These are phyloP conservation scores for Peromyscus attwateri DNA, from an alignment of 2,797 vertebrate species.

Conservation along the genomic window DNA sequence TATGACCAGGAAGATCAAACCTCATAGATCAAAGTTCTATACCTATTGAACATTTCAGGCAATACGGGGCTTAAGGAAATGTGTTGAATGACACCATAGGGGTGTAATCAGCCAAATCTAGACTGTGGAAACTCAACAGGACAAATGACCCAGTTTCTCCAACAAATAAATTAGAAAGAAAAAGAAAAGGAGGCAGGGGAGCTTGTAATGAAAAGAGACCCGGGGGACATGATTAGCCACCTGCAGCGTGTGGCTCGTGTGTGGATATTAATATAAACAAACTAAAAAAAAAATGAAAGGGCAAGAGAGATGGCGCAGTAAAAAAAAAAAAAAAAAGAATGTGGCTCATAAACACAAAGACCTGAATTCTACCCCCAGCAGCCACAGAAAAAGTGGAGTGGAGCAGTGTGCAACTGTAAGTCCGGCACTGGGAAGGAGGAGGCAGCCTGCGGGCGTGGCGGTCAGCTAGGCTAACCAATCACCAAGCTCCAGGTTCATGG, in stretches of 20 bases:
- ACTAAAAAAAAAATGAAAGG: not conserved
- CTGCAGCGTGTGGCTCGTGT: not conserved
- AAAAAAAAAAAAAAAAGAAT: not conserved
- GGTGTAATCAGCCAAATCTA: conserved; percentile 49
- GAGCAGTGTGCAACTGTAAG: no score
- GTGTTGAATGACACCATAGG: not conserved
- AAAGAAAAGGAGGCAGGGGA: conserved; percentile 28
- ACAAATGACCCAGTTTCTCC: conserved; percentile 56
- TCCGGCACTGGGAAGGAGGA: not conserved
- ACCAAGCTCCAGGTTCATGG: not conserved
- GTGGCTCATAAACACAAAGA: not conserved
- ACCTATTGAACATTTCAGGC: conserved; percentile 42
- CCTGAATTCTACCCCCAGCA: not conserved
- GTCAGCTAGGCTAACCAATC: not conserved
- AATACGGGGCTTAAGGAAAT: conserved; percentile 9
- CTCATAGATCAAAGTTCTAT: not conserved
- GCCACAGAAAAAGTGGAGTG: not conserved
- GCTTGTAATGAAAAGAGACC: conserved; percentile 37
- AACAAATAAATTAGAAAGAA: conserved; percentile 63
- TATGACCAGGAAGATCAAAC: not conserved
- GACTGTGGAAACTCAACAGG: conserved; percentile 12
- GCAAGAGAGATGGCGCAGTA: not conserved
- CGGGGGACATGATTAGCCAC: conserved; percentile 4
- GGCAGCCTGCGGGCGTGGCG: not conserved
- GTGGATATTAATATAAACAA: conserved; percentile 27